Percentiles rank a stretch among this genome's conserved stretches.
Conservation (phyloP, 2,888 invertebrate species). For the Trilocha varians region DNA sequence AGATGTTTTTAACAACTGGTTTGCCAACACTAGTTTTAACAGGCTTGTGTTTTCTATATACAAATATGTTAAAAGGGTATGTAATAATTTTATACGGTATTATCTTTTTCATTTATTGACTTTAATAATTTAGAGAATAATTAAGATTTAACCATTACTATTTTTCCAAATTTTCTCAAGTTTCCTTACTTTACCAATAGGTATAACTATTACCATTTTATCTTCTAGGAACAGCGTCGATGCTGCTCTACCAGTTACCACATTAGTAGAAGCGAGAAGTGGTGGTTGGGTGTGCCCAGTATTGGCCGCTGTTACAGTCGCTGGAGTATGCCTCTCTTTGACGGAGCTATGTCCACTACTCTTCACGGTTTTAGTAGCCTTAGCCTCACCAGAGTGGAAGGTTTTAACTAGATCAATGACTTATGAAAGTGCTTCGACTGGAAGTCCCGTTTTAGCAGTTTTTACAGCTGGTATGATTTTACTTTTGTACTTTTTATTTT, state of each 20-base stretch:
- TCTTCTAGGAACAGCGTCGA: slow-evolving; percentile 66
- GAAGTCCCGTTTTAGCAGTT: slow-evolving; percentile 76
- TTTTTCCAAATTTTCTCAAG: slow-evolving; percentile 7
- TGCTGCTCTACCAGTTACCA: slow-evolving; percentile 73
- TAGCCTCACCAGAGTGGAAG: slow-evolving; percentile 76
- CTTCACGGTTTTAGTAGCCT: slow-evolving; percentile 66
- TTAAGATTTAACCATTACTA: slow-evolving; percentile 2
- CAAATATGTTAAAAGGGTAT: slow-evolving; percentile 64
- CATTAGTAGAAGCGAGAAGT: slow-evolving; percentile 72
- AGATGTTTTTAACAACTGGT: slow-evolving; percentile 45
- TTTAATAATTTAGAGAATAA: slow-evolving; percentile 1
- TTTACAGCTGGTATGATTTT: slow-evolving; percentile 70
- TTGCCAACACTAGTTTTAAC: slow-evolving; percentile 48
- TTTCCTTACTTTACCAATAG: slow-evolving; percentile 9
- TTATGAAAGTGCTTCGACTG: slow-evolving; percentile 73
- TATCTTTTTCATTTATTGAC: slow-evolving; percentile 6
- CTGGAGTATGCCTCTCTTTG: slow-evolving; percentile 73
- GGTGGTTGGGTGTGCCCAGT: slow-evolving; percentile 75
- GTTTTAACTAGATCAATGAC: slow-evolving; percentile 75
- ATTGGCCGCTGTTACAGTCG: slow-evolving; percentile 73
- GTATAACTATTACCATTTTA: background rate
- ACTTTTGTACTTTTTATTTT: too few relatives aligned
- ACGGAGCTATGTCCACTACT: slow-evolving; percentile 75
- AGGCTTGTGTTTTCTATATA: slow-evolving; percentile 56
- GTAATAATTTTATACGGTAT: too few relatives aligned